phyloP scores from a whole-genome alignment of 2,888 invertebrate genomes.

The Lasioglossum villosulum region DNA sequence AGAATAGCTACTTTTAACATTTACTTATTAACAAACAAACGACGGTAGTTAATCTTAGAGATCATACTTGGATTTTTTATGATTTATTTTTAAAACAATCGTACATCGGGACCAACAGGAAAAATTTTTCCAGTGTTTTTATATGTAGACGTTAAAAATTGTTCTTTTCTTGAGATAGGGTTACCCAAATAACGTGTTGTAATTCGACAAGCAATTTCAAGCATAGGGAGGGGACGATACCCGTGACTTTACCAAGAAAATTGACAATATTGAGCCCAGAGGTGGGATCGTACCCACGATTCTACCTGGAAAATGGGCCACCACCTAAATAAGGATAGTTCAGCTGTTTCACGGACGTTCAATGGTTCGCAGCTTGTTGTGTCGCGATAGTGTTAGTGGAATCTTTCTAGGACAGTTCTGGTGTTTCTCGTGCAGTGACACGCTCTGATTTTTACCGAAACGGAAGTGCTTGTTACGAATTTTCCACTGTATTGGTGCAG shows the following conservation, averaged over 20 bases:
- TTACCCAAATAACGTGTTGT: neutral
- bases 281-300: neutral
- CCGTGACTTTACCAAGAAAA: neutral
- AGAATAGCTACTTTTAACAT: no score
- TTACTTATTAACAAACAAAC: no score
- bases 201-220: neutral
- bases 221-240: neutral
- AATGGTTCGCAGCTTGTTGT: neutral
- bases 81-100: neutral
- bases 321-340: neutral
- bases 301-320: neutral
- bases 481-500: neutral
- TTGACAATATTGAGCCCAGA: neutral
- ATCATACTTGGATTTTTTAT: no score
- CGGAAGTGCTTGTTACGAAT: neutral
- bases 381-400: neutral
- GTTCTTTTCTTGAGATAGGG: neutral
- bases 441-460: neutral
- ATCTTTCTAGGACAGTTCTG: neutral
- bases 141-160: neutral
- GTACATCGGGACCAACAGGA: neutral
- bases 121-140: neutral
- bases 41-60: no score
- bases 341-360: neutral
- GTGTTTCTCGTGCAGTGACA: neutral